A percentile compares a stretch with the other conserved stretches of the same genome.
Evolutionary conservation across 2,888 invertebrate species (phyloP).

Genomic region (Orthonychiurus folsomi): DNA sequence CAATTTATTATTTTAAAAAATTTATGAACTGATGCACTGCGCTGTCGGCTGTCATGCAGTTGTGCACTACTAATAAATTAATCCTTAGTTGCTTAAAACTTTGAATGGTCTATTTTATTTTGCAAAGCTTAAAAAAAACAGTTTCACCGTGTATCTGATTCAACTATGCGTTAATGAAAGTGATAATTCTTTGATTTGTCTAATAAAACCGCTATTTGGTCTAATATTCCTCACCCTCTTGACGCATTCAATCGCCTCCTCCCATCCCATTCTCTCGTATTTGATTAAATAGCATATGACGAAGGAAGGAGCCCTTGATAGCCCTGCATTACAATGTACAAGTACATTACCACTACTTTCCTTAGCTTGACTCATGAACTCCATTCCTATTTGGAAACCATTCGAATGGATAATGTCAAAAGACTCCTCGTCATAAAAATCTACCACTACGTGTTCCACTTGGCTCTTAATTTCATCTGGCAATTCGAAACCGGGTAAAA

Average conservation of each 20-base stretch:
- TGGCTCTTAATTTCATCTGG: constrained; percentile 11
- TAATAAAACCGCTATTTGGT: constrained; percentile 72
- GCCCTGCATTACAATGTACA: constrained; percentile 87
- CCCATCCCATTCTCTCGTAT: constrained; percentile 48
- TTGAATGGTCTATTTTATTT: too few species aligned
- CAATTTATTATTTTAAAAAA: too few species aligned
- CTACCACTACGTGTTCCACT: constrained; percentile 22
- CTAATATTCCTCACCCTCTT: constrained; percentile 60
- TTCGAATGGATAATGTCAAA: constrained; percentile 14
- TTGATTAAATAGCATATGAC: constrained; percentile 73
- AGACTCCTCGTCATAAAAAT: constrained; percentile 31
- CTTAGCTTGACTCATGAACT: constrained; percentile 41
- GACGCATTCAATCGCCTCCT: constrained; percentile 58
- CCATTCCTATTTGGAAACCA: constrained; percentile 13
- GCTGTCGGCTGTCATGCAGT: too few species aligned
- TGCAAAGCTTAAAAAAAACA: too few species aligned
- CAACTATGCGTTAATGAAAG: background rate
- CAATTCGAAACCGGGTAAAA: constrained; percentile 32
- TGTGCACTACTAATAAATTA: too few species aligned
- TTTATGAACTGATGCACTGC: too few species aligned
- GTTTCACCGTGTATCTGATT: too few species aligned
- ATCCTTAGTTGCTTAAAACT: too few species aligned
- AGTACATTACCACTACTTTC: constrained; percentile 50
- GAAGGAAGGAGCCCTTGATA: constrained; percentile 72
- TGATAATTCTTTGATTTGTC: constrained; percentile 46